A percentile compares a stretch with the other conserved stretches of the same genome.
phyloP scores from a whole-genome alignment of 2,888 invertebrate species.

The Melitaea athalia region DNA sequence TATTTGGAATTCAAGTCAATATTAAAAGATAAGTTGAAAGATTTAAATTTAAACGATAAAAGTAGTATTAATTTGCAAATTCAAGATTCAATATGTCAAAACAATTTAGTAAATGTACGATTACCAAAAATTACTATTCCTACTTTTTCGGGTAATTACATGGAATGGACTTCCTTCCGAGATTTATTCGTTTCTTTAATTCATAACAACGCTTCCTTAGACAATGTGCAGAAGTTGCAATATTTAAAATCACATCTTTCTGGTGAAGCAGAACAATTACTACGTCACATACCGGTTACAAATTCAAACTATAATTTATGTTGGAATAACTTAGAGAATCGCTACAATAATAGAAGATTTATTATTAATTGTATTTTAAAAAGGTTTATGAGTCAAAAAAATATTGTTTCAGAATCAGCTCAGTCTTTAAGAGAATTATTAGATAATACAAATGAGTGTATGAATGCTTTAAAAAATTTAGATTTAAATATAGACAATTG shows the following conservation, averaged over 20 bases:
- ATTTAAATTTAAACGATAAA: neutral
- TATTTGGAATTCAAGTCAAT: neutral
- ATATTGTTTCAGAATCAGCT: constrained; percentile 32
- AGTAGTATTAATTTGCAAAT: neutral
- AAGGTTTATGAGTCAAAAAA: constrained; percentile 28
- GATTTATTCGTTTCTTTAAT: constrained; percentile 9
- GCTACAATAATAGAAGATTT: constrained; percentile 42
- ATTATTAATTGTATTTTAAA: constrained; percentile 35
- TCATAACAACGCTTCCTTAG: constrained; percentile 34
- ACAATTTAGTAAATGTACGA: no score
- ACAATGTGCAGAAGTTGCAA: constrained; percentile 39
- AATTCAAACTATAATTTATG: constrained; percentile 6
- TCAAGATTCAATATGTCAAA: neutral
- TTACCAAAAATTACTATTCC: constrained; percentile 8
- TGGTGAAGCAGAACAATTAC: constrained; percentile 43
- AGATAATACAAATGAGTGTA: constrained; percentile 40
- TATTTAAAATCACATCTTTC: constrained; percentile 26
- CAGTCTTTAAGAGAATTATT: constrained; percentile 12
- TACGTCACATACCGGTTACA: constrained; percentile 33
- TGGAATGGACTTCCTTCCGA: constrained; percentile 22
- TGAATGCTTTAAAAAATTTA: constrained; percentile 35
- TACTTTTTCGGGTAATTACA: constrained; percentile 35
- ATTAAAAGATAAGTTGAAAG: neutral
- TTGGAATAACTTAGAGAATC: constrained; percentile 36
- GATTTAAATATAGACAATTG: constrained; percentile 32